Base-by-base conservation (phyloP, 2,113 vertebrate species). In the Eleginops maclovinus region DNA sequence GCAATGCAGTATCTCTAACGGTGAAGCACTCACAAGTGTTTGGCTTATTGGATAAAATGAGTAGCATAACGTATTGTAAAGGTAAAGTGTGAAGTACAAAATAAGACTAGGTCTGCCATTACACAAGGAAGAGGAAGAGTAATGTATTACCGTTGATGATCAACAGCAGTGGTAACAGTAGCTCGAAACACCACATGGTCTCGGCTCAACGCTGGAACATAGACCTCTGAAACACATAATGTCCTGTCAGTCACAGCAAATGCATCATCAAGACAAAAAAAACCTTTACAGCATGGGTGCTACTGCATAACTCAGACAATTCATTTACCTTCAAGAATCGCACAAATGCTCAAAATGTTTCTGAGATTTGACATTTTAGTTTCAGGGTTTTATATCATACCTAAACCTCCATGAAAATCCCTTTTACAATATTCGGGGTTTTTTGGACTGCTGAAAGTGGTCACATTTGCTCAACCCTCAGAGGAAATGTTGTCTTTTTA, bases 111-210 rank as follows among this genome's bases (percentile, higher is more conserved):
- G 40, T 17, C 24, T 50, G 24, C 9, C 22, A 64, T 62, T 6
- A 51, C 28, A 47, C 19, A 54, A 22, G 3, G 22, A 55, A 22
- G 3, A 69, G 17, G 3, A 26, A 43, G 2, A 58, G 31, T 16
- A 62, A 44, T 53, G 11, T 31, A 14, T 89, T 93, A 95, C 95
- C 93, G 75, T 90, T 91, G 66, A 95, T 77, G 86, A 94, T 80
- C 67, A 95, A 86, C 89, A 95, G 84, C 75, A 95, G 73, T 46
- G 92, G 91, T 72, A 95, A 80, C 69, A 95, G 93, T 86, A 94
- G 88, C 91, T 92, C 91, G 82, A 92, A 91, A 86, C 90, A 91
- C 93, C 94, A 94, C 95, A 95, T 95, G 89, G 86, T 93, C 81
- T 87, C 87, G 67, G 78, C 75, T 92, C 75, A 90, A 54, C 19